phyloP scores from a whole-genome alignment of 2,888 invertebrate genomes.

The Euproctis similis region DNA sequence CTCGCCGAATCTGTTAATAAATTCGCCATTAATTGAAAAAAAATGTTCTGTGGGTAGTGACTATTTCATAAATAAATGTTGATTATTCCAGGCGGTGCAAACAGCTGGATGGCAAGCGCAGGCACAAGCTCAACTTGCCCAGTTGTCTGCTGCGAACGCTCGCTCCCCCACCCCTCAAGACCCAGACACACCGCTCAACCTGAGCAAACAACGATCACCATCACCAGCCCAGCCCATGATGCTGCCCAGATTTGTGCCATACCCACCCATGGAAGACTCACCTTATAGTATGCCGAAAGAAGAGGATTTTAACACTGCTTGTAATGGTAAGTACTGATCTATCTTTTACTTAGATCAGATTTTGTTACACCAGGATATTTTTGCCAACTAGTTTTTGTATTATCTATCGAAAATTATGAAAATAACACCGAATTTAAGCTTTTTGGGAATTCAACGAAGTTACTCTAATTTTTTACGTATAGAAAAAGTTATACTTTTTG shows the following conservation, averaged over 20 bases:
- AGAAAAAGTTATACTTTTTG: too few relatives aligned
- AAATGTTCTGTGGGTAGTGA: too few relatives aligned
- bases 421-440: too few relatives aligned
- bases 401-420: too few relatives aligned
- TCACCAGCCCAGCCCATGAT: slow-evolving; percentile 75
- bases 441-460: too few relatives aligned
- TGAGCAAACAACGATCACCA: slow-evolving; percentile 88
- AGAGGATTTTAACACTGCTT: slow-evolving; percentile 56
- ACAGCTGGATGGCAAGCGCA: slow-evolving; percentile 78
- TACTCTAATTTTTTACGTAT: too few relatives aligned
- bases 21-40: too few relatives aligned
- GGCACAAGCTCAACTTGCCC: slow-evolving; percentile 78
- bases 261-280: slow-evolving; percentile 62
- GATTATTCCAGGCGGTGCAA: slow-evolving; percentile 55
- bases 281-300: slow-evolving; percentile 63
- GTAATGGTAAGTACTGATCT: slow-evolving; percentile 65
- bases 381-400: too few relatives aligned
- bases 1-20: too few relatives aligned
- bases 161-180: slow-evolving; percentile 79
- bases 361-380: too few relatives aligned
- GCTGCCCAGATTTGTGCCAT: slow-evolving; percentile 69
- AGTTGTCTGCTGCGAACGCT: slow-evolving; percentile 73
- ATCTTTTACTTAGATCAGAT: too few relatives aligned
- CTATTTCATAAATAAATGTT: not conserved
- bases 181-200: slow-evolving; percentile 90